These are phyloP conservation scores for Valencia hispanica DNA, from an alignment of 2,797 vertebrate species.

Conservation along the genomic window DNA sequence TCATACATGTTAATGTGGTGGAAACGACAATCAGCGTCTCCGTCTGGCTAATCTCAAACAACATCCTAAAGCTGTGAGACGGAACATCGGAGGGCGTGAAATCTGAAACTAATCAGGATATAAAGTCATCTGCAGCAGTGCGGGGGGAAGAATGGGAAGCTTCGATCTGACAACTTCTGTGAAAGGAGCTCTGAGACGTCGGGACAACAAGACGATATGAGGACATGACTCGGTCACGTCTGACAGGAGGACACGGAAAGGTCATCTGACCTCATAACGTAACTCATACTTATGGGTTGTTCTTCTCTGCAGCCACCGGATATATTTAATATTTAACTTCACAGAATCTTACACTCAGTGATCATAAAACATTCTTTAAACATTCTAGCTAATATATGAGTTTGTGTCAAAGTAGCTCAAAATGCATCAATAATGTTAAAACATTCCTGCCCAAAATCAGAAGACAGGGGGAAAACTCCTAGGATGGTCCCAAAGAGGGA, in stretches of 20 bases:
- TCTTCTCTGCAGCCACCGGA: not conserved
- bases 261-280: not conserved
- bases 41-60: constrained; percentile 58
- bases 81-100: constrained; percentile 62
- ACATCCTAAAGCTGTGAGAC: constrained; percentile 53
- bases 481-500: no score
- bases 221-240: constrained; percentile 22
- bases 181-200: constrained; percentile 26
- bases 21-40: constrained; percentile 71
- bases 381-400: no score
- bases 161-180: constrained; percentile 37
- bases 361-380: no score
- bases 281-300: not conserved
- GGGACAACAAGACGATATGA: constrained; percentile 31
- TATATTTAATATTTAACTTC: not conserved
- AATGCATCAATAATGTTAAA: no score
- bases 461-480: no score
- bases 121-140: constrained; percentile 61
- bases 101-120: constrained; percentile 66
- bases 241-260: not conserved
- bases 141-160: constrained; percentile 48
- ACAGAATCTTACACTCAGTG: not conserved
- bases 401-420: no score
- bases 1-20: constrained; percentile 65
- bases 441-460: no score